A percentile compares a stretch with the other conserved stretches of the same genome.
phyloP scores from a whole-genome alignment of 2,797 vertebrate genomes.

The Fistularia commersonii region DNA sequence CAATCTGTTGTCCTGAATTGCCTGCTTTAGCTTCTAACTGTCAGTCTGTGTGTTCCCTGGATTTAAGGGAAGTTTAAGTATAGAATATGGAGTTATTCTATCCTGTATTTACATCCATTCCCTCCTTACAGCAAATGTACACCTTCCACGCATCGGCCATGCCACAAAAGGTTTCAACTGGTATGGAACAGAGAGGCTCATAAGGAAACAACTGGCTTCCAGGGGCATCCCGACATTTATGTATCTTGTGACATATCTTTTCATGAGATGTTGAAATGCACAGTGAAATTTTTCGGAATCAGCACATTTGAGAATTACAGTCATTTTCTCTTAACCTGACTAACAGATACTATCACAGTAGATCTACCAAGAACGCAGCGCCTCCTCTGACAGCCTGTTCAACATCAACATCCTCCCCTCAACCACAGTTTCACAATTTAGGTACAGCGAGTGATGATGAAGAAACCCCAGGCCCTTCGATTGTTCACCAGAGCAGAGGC shows the following conservation, averaged over 20 bases:
- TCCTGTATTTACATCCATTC: neutral
- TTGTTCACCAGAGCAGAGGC: neutral
- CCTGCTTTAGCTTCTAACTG: too few relatives aligned
- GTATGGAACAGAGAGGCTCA: constrained; percentile 91
- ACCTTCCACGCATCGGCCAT: constrained; percentile 90
- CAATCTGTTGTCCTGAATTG: too few relatives aligned
- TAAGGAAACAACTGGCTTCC: constrained; percentile 84
- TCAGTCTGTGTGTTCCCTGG: too few relatives aligned
- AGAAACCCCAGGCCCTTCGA: constrained; percentile 4
- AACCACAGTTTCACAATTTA: constrained; percentile 2
- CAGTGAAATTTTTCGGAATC: too few relatives aligned
- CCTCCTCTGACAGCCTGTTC: constrained; percentile 2
- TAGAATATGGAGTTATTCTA: neutral
- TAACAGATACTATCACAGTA: constrained; percentile 85
- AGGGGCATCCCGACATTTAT: constrained; percentile 82
- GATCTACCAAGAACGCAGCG: constrained; percentile 25
- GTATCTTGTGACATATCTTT: constrained; percentile 73
- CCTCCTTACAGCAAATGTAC: constrained; percentile 80
- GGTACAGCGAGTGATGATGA: neutral
- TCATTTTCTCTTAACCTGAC: constrained; percentile 25
- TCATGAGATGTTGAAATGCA: too few relatives aligned
- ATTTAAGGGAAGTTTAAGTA: too few relatives aligned
- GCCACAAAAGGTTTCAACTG: constrained; percentile 91
- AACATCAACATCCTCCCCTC: constrained; percentile 21
- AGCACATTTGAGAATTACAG: too few relatives aligned